Evolutionary conservation across 2,113 vertebrate species (phyloP).

Genomic region (Rhagologus leucostigma): DNA sequence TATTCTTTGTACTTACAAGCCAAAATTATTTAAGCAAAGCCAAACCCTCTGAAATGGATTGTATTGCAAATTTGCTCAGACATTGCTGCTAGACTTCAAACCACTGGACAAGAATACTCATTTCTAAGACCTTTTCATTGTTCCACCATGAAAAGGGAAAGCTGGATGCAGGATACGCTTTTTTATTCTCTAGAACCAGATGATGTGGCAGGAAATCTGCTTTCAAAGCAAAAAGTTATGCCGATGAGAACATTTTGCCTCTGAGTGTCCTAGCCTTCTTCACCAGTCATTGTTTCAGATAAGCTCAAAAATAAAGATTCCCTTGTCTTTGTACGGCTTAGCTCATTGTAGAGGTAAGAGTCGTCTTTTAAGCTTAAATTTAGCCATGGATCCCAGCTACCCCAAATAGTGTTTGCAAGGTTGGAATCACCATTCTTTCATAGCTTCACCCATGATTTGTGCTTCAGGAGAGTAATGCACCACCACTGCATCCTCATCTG

Average conservation of each 20-base stretch:
- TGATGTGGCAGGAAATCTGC: background rate
- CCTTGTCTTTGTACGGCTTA: background rate
- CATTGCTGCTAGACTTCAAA: background rate
- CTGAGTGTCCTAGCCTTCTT: background rate
- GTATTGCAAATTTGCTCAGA: background rate
- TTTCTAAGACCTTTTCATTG: background rate
- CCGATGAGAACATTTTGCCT: background rate
- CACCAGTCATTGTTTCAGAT: background rate
- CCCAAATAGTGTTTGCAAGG: background rate
- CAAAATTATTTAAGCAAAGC: background rate
- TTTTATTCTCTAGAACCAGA: background rate
- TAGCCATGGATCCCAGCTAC: background rate
- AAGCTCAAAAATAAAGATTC: background rate
- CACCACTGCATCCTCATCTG: background rate
- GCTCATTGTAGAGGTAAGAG: background rate
- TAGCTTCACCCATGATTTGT: background rate
- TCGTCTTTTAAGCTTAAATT: background rate
- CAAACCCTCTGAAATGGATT: background rate
- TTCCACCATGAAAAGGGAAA: background rate
- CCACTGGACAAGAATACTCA: background rate
- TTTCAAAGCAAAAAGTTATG: background rate
- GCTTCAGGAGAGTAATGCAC: background rate
- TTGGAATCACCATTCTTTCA: background rate
- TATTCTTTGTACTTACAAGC: background rate
- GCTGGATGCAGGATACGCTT: background rate